Evolutionary conservation across 2,888 invertebrate species (phyloP).

Genomic region (Thymelicus acteon): DNA sequence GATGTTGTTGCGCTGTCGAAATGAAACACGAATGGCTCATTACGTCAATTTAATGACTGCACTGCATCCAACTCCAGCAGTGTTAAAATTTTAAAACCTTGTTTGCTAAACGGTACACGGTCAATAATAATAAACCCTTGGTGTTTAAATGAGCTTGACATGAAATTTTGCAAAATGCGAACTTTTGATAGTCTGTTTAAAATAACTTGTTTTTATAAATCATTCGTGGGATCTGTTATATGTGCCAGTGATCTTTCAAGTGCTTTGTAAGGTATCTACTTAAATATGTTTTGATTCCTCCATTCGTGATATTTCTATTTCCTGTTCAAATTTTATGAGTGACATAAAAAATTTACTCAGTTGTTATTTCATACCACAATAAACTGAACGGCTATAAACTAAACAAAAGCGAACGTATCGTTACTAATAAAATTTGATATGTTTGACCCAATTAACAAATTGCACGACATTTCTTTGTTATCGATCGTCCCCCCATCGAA

Average conservation of each 20-base stretch:
- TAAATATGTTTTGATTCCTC: too few species aligned
- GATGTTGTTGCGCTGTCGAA: slow-evolving; percentile 10
- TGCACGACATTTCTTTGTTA: slow-evolving; percentile 27
- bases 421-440: slow-evolving; percentile 16
- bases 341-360: too few species aligned
- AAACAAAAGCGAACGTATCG: not conserved
- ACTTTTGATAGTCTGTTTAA: too few species aligned
- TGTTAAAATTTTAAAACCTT: slow-evolving; percentile 2
- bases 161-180: not conserved
- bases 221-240: too few species aligned
- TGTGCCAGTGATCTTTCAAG: too few species aligned
- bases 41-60: slow-evolving; percentile 6
- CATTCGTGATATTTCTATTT: too few species aligned
- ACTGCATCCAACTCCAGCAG: not conserved
- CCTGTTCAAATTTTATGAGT: too few species aligned
- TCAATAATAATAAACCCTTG: not conserved
- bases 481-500: slow-evolving; percentile 25
- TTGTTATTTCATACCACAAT: not conserved
- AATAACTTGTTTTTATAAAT: too few species aligned
- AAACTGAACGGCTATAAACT: not conserved
- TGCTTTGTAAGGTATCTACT: too few species aligned
- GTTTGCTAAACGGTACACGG: slow-evolving; percentile 5
- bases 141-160: not conserved
- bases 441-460: slow-evolving; percentile 26
- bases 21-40: slow-evolving; percentile 13